Evolutionary conservation across 1,140 invertebrate genomes (phyloP).

Genomic region (Bombus cullumanus): DNA sequence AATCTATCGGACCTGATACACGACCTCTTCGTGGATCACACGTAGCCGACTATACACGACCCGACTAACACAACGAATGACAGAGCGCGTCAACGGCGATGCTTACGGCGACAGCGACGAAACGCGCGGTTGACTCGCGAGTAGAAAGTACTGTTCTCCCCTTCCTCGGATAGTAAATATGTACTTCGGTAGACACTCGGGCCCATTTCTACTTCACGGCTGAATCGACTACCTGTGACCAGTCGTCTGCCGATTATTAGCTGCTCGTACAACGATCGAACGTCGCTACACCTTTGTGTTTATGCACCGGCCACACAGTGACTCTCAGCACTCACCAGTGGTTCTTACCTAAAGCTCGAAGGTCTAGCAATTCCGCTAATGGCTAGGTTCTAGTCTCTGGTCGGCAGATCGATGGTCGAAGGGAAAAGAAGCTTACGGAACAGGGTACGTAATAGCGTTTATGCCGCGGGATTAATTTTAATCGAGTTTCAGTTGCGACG

Average conservation of each 20-base stretch:
- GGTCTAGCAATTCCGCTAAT: no score
- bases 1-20: not conserved
- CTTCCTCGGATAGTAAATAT: not conserved
- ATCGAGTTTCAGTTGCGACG: not conserved
- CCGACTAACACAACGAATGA: constrained; percentile 28
- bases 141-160: not conserved
- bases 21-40: not conserved
- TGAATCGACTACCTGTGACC: constrained; percentile 44
- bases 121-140: constrained; percentile 9
- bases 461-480: not conserved
- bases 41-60: not conserved
- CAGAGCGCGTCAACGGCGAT: not conserved
- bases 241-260: constrained; percentile 28
- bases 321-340: constrained; percentile 12
- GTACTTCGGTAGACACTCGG: not conserved
- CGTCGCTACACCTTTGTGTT: not conserved
- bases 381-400: not conserved
- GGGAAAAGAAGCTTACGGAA: not conserved
- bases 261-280: not conserved
- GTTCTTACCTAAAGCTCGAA: not conserved
- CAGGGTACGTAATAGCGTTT: not conserved
- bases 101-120: not conserved
- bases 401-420: not conserved
- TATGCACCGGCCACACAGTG: not conserved
- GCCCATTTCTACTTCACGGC: constrained; percentile 12